Base-by-base conservation (phyloP, 1,140 invertebrate species). In the Plodia interpunctella region DNA sequence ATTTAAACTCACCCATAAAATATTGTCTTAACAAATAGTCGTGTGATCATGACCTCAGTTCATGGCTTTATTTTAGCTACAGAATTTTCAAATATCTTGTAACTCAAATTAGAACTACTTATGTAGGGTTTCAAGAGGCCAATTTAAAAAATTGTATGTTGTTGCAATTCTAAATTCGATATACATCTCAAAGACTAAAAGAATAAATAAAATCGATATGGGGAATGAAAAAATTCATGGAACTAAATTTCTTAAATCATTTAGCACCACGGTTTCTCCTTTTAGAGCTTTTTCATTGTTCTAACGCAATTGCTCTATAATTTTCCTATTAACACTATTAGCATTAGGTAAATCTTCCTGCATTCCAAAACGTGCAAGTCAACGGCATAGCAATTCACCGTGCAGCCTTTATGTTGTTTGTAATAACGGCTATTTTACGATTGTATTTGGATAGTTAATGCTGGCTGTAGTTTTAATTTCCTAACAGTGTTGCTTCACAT, bases 401-500 rank as follows among this genome's bases (percentile, higher is more conserved):
- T 25, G 21, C 2, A 25, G n/a, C 21, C 21, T 25, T 6, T 3
- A 25, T 3, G 21, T 6, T 25, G 21, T 25, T n/a, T 25, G 6
- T 25, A 25, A 25, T 25, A 25, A 25, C 21, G 21, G 21, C 21
- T 2, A 25, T 3, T 25, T 25, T 25, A 25, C n/a, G 21, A 25
- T 3, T 25, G 21, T 3, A 25, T 6, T 25, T 25, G 21, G 21
- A 25, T 25, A 25, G 21, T 25, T 25, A 6, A 25, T 25, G 21
- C 21, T 25, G 21, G 6, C 21, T 25, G 44, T 54, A 67, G 13
- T 44, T 44, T 15, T 62, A 57, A 72, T 78, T 78, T 76, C 65
- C 73, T 66, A 70, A 78, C 66, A 60, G 76, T 79, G 75, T 74
- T 75, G 63, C 67, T 72, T 79, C 71, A 74, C 72, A 61, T 80